Evolutionary conservation across 1,140 invertebrate genomes (phyloP), one percentile per base, ranked within the genome.

Genomic region (Aphaenogaster floridana): DNA sequence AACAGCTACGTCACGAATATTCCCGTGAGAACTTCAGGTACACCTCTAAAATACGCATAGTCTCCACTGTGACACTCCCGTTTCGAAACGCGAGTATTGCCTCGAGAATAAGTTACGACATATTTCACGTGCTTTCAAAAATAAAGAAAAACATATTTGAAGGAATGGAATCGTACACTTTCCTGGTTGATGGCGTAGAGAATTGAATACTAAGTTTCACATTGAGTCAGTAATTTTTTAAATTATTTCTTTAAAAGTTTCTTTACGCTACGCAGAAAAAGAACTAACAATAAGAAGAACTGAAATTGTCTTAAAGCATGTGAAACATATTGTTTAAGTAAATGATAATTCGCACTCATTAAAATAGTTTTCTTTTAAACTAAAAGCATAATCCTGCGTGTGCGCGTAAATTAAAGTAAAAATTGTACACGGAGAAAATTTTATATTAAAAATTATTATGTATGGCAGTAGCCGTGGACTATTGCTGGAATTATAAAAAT

Each of bases 41-140:
- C 42, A 63, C n/a, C 13, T 57, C 54, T 76, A 83, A 83, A 83
- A 83, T 83, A 80, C 78, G 48, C 78, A 80, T 69, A 39, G 80
- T 61, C 45, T 84, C 39, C 69, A 21, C 42, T n/a, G 68, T 63
- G 80, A 84, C 80, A 74, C 28, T 84, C 13, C 36, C 39, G 64
- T 81, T 81, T 84, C 54, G 80, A 84, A 61, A 84, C 68, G 45
- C 34, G 80, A 63, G 42, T 61, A 84, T 84, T 74, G 54, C 59
- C 57, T 50, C 45, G 28, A 61, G 80, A 84, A 76, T 84, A 84
- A 84, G 80, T 74, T 76, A 61, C 69, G 80, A 76, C 54, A 63
- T 76, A 39, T 76, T 76, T 74, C 54, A 39, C 28, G 42, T 63
- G 42, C 69, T 63, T 84, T 84, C 57, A 61, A 84, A 84, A 84